Percentiles rank a stretch among this genome's conserved stretches.
phyloP scores from a whole-genome alignment of 2,888 invertebrate species.

The Eilema depressum region DNA sequence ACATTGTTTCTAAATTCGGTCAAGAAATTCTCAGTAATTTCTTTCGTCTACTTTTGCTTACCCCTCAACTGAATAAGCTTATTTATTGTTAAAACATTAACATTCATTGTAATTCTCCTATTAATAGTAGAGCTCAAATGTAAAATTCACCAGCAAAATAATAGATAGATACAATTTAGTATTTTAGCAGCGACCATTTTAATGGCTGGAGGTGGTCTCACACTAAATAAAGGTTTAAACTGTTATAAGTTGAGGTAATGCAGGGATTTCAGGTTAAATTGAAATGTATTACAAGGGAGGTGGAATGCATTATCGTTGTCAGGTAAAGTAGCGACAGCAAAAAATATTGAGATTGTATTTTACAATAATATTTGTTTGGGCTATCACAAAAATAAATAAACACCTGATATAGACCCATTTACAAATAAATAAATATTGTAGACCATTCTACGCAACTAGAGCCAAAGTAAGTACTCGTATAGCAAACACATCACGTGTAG shows the following conservation, averaged over 20 bases:
- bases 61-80: too few relatives aligned
- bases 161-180: slow-evolving; percentile 28
- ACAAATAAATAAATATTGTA: too few relatives aligned
- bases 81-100: too few relatives aligned
- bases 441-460: too few relatives aligned
- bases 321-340: slow-evolving; percentile 29
- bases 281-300: slow-evolving; percentile 69
- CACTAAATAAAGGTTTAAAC: slow-evolving; percentile 58
- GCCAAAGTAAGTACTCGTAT: too few relatives aligned
- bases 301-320: slow-evolving; percentile 64
- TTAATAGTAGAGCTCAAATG: neutral
- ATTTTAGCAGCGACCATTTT: slow-evolving; percentile 31
- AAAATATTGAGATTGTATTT: slow-evolving; percentile 3
- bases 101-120: neutral
- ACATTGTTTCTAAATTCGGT: too few relatives aligned
- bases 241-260: slow-evolving; percentile 63
- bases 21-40: too few relatives aligned
- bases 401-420: too few relatives aligned
- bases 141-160: slow-evolving; percentile 19
- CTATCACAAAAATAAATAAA: too few relatives aligned
- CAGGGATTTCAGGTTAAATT: slow-evolving; percentile 64
- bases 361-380: neutral
- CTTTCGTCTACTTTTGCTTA: too few relatives aligned
- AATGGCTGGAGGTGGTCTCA: slow-evolving; percentile 52
- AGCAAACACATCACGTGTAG: too few relatives aligned